These are phyloP conservation scores for Thyatira batis DNA, from an alignment of 2,888 invertebrate species.

Conservation along the genomic window DNA sequence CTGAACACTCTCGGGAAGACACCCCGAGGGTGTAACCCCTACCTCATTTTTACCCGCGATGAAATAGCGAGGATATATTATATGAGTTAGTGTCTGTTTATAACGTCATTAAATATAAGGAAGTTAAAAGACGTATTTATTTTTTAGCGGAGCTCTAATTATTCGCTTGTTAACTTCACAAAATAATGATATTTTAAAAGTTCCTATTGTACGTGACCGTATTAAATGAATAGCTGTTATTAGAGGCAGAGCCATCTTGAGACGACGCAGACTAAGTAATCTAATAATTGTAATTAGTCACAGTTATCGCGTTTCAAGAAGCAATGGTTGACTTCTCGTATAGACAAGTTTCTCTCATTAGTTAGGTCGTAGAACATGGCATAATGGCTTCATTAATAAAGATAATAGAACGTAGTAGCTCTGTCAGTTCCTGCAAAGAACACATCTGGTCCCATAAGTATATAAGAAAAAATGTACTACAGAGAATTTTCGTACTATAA, in stretches of 20 bases:
- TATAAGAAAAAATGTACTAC: too few relatives aligned
- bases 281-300: constrained; percentile 1
- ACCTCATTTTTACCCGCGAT: too few relatives aligned
- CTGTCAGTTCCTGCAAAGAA: neutral
- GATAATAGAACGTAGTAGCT: neutral
- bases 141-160: neutral
- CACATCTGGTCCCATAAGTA: too few relatives aligned
- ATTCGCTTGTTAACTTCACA: neutral
- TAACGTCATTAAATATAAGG: too few relatives aligned
- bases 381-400: neutral
- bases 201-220: neutral
- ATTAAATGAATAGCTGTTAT: neutral
- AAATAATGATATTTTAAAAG: neutral
- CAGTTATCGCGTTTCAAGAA: neutral
- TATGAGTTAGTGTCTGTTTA: neutral
- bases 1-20: too few relatives aligned
- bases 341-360: constrained; percentile 1
- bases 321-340: neutral
- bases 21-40: too few relatives aligned
- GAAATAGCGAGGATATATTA: too few relatives aligned
- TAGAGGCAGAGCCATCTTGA: neutral
- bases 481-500: too few relatives aligned
- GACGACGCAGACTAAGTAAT: neutral
- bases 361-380: neutral
- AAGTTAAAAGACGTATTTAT: neutral